These are phyloP conservation scores for Neodon shergylaensis DNA, from an alignment of 2,113 vertebrate genomes.

Conservation along the genomic window DNA sequence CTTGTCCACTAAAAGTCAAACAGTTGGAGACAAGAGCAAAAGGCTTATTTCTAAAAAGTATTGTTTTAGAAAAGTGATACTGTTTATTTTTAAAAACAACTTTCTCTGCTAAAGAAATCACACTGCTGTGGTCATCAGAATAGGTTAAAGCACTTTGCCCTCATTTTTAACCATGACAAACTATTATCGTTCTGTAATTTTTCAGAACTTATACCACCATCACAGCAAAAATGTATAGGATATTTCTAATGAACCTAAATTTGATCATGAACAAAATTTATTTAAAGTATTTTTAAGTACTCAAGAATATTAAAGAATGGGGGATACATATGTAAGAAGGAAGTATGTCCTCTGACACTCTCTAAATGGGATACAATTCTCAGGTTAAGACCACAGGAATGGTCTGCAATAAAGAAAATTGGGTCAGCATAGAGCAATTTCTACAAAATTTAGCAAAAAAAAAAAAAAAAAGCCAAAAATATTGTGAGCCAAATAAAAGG, in stretches of 20 bases:
- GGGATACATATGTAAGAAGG: background rate
- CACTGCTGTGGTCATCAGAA: conserved; percentile 41
- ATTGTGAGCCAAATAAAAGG: conserved; percentile 61
- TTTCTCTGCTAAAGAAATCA: conserved; percentile 52
- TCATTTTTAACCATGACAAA: conserved; percentile 55
- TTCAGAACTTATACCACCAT: conserved; percentile 31
- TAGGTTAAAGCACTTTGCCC: background rate
- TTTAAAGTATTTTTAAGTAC: conserved; percentile 53
- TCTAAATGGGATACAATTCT: conserved; percentile 60
- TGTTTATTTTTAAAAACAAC: conserved; percentile 40
- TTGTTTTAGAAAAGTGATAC: conserved; percentile 3
- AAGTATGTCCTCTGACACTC: conserved; percentile 49
- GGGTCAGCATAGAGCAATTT: conserved; percentile 61
- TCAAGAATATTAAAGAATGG: conserved; percentile 57
- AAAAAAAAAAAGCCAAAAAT: conserved; percentile 11
- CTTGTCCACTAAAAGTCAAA: conserved; percentile 39
- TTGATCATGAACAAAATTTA: conserved; percentile 29
- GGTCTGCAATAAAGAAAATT: conserved; percentile 67
- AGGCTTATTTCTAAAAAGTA: background rate
- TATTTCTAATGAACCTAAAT: conserved; percentile 33
- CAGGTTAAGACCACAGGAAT: conserved; percentile 59
- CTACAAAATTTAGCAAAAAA: conserved; percentile 47
- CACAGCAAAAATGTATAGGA: conserved; percentile 33
- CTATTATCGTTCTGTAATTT: background rate
- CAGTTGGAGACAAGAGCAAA: background rate